Base-by-base conservation (phyloP, 2,888 invertebrate species). In the Eupithecia vulgata region DNA sequence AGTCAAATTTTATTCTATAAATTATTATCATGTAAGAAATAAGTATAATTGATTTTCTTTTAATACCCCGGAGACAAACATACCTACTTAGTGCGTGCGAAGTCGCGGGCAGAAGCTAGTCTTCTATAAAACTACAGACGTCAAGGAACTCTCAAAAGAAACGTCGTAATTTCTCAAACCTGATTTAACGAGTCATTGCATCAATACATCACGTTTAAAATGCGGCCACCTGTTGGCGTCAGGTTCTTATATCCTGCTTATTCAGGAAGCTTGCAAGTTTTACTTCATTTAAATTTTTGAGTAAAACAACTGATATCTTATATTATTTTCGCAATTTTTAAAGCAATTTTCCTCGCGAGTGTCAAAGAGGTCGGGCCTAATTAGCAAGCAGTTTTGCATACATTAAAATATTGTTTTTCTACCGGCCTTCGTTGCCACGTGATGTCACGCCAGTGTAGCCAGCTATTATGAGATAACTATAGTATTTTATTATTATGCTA, bases 201-300 rank as follows among this genome's bases (percentile, higher is more conserved):
- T 71, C 62, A 75, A 72, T 75, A 70, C 64, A 21, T 13, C 48
- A 25, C 34, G 57, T 68, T 66, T 21, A 76, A 75, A 75, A 70
- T 68, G 71, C 67, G 75, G 75, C 64, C 72, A 69, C 40, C 59
- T 65, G 61, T 5, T 71, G 5, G 57, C 68, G 40, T 69, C 52
- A 69, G 70, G 52, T 65, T 70, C 64, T 48, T 40, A 64, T 71
- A 69, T 75, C 75, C 70, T 74, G 68, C 68, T 74, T 21, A 61
- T 13, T 57, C 70, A 72, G 75, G 71, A 75, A 75, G 65, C 42
- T 57, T 57, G 66, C 42, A 15, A 37, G 17, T 69, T 68, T 37
- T 42, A 67, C 71, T 57, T 40, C 7, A 61, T 57, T 61, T 34
- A 61, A 61, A 61, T 61, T 7, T 34, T 21, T 59, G 7, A 34